Evolutionary conservation across 1,140 invertebrate species (phyloP), one percentile per base, ranked within the genome.

Genomic region (Pararge aegeria): DNA sequence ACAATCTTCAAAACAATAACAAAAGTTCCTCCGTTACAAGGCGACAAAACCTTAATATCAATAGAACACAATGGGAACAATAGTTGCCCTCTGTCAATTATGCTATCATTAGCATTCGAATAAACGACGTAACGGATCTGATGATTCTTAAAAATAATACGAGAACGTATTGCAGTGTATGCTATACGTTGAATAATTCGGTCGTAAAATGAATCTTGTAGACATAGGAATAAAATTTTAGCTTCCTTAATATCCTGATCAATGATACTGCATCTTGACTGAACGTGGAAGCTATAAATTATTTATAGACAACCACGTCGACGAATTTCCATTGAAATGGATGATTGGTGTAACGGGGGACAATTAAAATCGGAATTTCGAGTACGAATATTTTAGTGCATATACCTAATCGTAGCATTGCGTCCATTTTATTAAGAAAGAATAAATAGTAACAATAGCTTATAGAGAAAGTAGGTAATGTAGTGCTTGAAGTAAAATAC

Each of bases 11-110:
- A 78, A 75, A 89, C 82, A 89, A 89, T 81, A 80, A 71, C 69
- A 73, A 80, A 75, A 73, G 73, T 71, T 73, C 50, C 57, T 72
- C 80, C 79, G 81, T 87, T 86, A 87, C 84, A 87, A 86, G 79
- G 83, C 84, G 87, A 89, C 84, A 87, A 89, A 89, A 82, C 80
- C 66, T 64, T 84, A 80, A 89, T 87, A 89, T 81, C 79, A 82
- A 83, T 78, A 83, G 75, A 81, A 85, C 69, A 89, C 84, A 87
- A 87, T 87, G 67, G 80, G 82, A 87, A 89, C 86, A 89, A 87
- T 89, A 84, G 86, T 81, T 85, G 84, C 74, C 75, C 80, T 84
- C 79, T 87, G 84, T 89, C 87, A 89, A 87, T 89, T 89, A 89
- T 86, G 73, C 83, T 79, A 86, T 89, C 84, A 87, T 89, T 87